Evolutionary conservation across 2,113 vertebrate species (phyloP).

Genomic region (Willisornis vidua): DNA sequence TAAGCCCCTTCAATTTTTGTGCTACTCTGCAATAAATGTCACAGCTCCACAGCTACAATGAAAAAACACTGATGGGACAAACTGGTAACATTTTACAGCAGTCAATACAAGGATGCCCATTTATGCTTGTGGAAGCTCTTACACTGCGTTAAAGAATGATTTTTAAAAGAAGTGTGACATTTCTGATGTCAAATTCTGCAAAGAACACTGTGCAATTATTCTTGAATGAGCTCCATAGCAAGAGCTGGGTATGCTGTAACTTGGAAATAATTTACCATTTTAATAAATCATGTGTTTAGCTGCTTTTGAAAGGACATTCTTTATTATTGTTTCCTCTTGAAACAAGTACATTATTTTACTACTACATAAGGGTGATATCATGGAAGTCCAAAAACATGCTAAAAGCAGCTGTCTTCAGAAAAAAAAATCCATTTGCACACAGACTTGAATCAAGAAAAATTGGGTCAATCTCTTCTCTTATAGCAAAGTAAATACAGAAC

Average conservation of each 20-base stretch:
- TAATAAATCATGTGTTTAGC: slow-evolving; percentile 22
- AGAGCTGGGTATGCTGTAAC: background rate
- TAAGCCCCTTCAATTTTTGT: background rate
- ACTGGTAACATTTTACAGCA: background rate
- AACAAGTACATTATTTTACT: background rate
- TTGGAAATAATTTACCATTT: slow-evolving; percentile 41
- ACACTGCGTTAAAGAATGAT: background rate
- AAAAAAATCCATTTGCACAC: background rate
- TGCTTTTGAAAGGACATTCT: slow-evolving; percentile 1
- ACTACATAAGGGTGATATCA: background rate
- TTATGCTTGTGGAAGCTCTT: background rate
- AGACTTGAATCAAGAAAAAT: background rate
- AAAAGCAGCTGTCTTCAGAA: background rate
- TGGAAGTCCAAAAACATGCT: background rate
- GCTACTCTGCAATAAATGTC: background rate
- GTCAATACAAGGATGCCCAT: background rate
- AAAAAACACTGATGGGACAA: background rate
- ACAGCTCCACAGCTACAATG: background rate
- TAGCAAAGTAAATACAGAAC: background rate
- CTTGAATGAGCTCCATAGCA: background rate
- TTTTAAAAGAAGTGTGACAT: background rate
- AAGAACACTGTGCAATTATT: slow-evolving; percentile 25
- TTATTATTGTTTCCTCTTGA: background rate
- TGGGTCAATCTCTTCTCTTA: background rate
- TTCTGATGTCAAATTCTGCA: background rate